A percentile compares a stretch with the other conserved stretches of the same genome.
phyloP scores from a whole-genome alignment of 1,140 invertebrate genomes.

The Solenopsis fugax region DNA sequence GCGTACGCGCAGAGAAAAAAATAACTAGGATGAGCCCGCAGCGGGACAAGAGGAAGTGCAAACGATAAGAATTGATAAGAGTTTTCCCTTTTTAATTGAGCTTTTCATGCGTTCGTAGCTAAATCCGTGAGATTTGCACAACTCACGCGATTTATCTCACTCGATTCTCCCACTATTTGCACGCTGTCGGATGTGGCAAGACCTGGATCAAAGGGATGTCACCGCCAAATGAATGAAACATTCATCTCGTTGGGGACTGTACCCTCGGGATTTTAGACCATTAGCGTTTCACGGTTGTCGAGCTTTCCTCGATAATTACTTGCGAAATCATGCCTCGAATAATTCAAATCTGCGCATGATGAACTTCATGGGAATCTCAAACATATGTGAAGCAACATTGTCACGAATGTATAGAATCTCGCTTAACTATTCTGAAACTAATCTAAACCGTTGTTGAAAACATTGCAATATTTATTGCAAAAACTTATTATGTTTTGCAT shows the following conservation, averaged over 20 bases:
- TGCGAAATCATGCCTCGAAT: constrained; percentile 28
- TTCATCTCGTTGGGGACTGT: constrained; percentile 55
- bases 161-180: background rate
- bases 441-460: background rate
- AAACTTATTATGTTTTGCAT: background rate
- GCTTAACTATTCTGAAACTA: background rate
- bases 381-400: background rate
- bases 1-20: background rate
- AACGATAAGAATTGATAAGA: background rate
- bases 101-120: background rate
- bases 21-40: background rate
- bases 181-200: background rate
- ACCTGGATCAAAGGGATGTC: constrained; percentile 34
- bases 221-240: constrained; percentile 50
- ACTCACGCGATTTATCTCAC: background rate
- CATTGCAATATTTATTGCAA: background rate
- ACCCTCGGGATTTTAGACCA: background rate
- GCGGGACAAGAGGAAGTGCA: background rate
- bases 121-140: background rate
- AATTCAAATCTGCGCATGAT: background rate
- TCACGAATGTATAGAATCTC: background rate
- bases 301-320: constrained; percentile 10
- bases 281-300: constrained; percentile 18
- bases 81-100: background rate
- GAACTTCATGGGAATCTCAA: background rate